These are phyloP conservation scores for Nephrotoma flavescens DNA, from an alignment of 2,888 invertebrate genomes.

Conservation along the genomic window DNA sequence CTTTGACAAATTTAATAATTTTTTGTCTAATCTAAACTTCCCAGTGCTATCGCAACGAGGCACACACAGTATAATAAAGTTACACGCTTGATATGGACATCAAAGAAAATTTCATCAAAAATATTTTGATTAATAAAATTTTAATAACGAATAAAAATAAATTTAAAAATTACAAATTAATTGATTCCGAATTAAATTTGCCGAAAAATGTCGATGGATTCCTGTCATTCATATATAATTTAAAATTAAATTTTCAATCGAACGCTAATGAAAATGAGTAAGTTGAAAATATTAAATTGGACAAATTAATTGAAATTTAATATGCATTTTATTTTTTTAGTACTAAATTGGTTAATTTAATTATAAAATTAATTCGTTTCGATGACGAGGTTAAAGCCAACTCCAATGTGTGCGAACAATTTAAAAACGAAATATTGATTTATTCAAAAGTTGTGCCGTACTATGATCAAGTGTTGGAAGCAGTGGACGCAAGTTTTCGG, in stretches of 20 bases:
- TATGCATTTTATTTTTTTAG: slow-evolving; percentile 2
- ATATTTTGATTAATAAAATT: neutral
- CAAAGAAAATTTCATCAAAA: neutral
- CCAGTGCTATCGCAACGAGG: no score
- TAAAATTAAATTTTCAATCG: neutral
- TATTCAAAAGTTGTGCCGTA: slow-evolving; percentile 24
- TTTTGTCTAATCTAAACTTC: no score
- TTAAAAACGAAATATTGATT: slow-evolving; percentile 25
- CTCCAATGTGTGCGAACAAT: slow-evolving; percentile 24
- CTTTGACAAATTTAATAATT: neutral
- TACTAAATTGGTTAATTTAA: slow-evolving; percentile 11
- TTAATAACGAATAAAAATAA: neutral
- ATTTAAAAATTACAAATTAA: neutral
- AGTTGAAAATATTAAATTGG: neutral
- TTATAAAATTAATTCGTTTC: slow-evolving; percentile 29
- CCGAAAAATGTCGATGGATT: slow-evolving; percentile 9
- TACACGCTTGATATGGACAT: neutral
- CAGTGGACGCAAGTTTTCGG: slow-evolving; percentile 11
- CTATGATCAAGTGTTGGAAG: slow-evolving; percentile 19
- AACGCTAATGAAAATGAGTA: neutral
- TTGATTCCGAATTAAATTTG: slow-evolving; percentile 1
- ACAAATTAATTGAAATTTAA: neutral
- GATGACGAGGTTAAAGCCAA: slow-evolving; percentile 21
- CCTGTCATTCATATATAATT: slow-evolving; percentile 10
- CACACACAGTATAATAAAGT: no score